These are phyloP conservation scores for Xestia xanthographa DNA, from an alignment of 2,888 invertebrate genomes.

Conservation along the genomic window DNA sequence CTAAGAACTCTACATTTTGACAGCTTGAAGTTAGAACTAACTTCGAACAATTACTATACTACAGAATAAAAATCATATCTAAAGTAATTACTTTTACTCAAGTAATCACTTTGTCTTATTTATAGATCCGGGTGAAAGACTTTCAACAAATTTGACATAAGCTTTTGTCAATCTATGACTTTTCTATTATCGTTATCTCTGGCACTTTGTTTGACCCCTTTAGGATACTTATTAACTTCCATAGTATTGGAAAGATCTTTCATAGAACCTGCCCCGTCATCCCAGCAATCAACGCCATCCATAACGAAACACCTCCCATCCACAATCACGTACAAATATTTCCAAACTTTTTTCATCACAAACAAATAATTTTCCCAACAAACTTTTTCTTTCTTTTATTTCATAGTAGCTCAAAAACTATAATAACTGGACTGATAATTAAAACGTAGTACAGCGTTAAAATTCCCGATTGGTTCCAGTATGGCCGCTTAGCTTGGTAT, in stretches of 20 bases:
- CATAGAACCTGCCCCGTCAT: conserved; percentile 20
- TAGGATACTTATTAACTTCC: background rate
- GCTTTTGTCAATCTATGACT: background rate
- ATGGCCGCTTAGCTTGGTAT: conserved; percentile 25
- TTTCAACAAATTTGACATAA: background rate
- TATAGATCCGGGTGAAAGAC: background rate
- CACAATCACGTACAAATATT: conserved; percentile 13
- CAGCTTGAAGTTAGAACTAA: too few relatives aligned
- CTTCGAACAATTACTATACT: too few relatives aligned
- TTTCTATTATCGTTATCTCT: background rate
- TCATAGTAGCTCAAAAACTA: conserved; percentile 22
- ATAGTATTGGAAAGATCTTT: background rate
- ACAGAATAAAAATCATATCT: too few relatives aligned
- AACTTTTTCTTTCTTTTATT: conserved; percentile 44
- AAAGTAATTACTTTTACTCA: too few relatives aligned
- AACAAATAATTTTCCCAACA: conserved; percentile 32
- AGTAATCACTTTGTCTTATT: too few relatives aligned
- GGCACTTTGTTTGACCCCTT: background rate
- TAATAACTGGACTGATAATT: conserved; percentile 33
- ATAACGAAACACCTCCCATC: background rate
- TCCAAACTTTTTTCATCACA: conserved; percentile 2
- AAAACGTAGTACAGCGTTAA: conserved; percentile 35
- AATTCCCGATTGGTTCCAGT: conserved; percentile 55
- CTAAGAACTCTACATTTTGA: too few relatives aligned
- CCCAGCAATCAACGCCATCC: conserved; percentile 14